These are phyloP conservation scores for Lordiphosa clarofinis DNA, from an alignment of 1,140 invertebrate species.

Conservation along the genomic window DNA sequence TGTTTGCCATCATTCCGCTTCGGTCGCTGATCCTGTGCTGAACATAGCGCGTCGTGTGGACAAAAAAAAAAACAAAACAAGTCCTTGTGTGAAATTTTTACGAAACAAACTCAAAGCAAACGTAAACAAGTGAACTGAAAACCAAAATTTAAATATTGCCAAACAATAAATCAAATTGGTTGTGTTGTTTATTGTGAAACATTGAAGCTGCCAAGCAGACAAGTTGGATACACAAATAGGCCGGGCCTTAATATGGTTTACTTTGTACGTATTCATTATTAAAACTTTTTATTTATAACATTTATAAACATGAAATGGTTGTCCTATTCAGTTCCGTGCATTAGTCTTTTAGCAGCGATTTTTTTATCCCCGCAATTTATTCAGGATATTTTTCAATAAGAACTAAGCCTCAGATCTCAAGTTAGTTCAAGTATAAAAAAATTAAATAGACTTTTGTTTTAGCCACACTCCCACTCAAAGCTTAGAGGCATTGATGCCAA, in stretches of 20 bases:
- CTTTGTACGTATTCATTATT: conserved; percentile 69
- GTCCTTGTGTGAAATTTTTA: conserved; percentile 7
- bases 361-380: too few relatives aligned
- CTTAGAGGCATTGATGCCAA: too few relatives aligned
- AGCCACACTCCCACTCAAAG: too few relatives aligned
- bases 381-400: too few relatives aligned
- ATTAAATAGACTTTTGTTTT: too few relatives aligned
- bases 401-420: too few relatives aligned
- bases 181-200: conserved; percentile 19
- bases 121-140: conserved; percentile 10
- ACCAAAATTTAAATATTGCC: conserved; percentile 4
- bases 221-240: conserved; percentile 64
- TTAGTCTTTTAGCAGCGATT: too few relatives aligned
- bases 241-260: conserved; percentile 78
- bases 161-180: not conserved
- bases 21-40: conserved; percentile 70
- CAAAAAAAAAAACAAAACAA: conserved; percentile 1
- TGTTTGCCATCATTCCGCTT: conserved; percentile 73
- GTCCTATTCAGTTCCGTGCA: too few relatives aligned
- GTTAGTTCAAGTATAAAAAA: too few relatives aligned
- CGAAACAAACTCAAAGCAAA: conserved; percentile 24
- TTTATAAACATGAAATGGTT: too few relatives aligned
- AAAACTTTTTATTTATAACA: not conserved
- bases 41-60: conserved; percentile 45
- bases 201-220: conserved; percentile 29